Evolutionary conservation across 2,888 invertebrate genomes (phyloP).

Genomic region (Spatulosminthurus flaviceps): DNA sequence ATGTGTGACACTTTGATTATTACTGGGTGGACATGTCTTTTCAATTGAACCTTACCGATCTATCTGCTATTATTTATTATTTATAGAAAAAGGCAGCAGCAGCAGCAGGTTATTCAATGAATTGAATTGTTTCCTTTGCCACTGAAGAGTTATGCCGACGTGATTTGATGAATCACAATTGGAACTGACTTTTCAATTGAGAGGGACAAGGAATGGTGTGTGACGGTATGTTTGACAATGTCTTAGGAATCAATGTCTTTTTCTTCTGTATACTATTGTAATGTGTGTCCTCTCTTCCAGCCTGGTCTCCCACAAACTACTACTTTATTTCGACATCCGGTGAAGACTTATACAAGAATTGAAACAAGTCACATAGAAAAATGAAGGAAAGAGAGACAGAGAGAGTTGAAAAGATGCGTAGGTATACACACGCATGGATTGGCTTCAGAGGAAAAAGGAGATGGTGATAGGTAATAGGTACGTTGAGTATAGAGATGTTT

Average conservation of each 20-base stretch:
- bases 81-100: not conserved
- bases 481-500: not conserved
- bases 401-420: slow-evolving; percentile 18
- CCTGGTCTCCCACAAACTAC: not conserved
- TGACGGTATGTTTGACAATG: slow-evolving; percentile 18
- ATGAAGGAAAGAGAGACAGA: not conserved
- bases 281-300: not conserved
- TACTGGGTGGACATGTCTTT: not conserved
- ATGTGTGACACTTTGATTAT: not conserved
- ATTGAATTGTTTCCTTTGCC: slow-evolving; percentile 18
- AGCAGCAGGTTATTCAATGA: slow-evolving; percentile 1
- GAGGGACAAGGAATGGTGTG: not conserved
- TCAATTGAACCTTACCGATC: not conserved
- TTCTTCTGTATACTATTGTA: not conserved
- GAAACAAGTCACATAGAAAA: slow-evolving; percentile 6
- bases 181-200: slow-evolving; percentile 1
- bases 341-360: slow-evolving; percentile 4
- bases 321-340: slow-evolving; percentile 1
- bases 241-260: not conserved
- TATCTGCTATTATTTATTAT: too few relatives aligned
- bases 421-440: slow-evolving; percentile 6
- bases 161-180: slow-evolving; percentile 13
- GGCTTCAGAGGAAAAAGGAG: not conserved
- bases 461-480: slow-evolving; percentile 14
- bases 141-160: slow-evolving; percentile 5